Base-by-base conservation (phyloP, 2,113 vertebrate genomes). In the Etheostoma cragini region DNA sequence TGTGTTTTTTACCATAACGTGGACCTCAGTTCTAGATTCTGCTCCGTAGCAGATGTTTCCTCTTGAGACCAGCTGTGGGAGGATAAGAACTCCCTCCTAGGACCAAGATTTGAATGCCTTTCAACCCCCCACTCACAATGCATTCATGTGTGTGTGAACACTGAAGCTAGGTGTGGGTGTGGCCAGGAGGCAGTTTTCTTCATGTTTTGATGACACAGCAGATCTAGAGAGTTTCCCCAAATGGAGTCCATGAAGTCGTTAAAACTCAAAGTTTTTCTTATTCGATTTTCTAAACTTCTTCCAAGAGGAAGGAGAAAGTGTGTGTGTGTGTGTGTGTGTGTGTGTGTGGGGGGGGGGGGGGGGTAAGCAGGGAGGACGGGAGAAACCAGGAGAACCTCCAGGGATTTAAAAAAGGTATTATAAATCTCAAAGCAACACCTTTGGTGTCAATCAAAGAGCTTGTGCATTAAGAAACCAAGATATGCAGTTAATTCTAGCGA, bases 371-470 rank as follows among this genome's bases (percentile, higher is more conserved):
- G 45, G 52, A 33, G 53, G 30, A 42, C 21, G 50, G 54, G 65
- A 47, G n/a, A 72, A 63, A 69, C 49, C 73, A 81, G 52, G 46
- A 26, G 69, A 52, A 77, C 80, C 89, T 81, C 78, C 0, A 77
- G 90, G 88, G 91, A 81, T 78, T 86, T 82, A 64, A 76, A 84
- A 80, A 80, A 87, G 80, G 86, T 89, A 91, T 92, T 89, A 91
- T 81, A 91, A 92, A 92, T 81, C 87, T 91, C 80, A 93, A 93
- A 91, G 91, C 77, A 91, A 92, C 93, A 94, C 88, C 89, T 93
- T 88, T 87, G 88, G 90, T 88, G 93, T 91, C 93, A 91, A 93
- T 94, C 92, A 94, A 91, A 91, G 86, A 30, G 69, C 35, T 63
- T 8, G 30, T 73, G 71, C 87, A 87, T 85, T 85, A 93, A 88